Base-by-base conservation (phyloP, 2,797 vertebrate species). In the Protonibea diacanthus region DNA sequence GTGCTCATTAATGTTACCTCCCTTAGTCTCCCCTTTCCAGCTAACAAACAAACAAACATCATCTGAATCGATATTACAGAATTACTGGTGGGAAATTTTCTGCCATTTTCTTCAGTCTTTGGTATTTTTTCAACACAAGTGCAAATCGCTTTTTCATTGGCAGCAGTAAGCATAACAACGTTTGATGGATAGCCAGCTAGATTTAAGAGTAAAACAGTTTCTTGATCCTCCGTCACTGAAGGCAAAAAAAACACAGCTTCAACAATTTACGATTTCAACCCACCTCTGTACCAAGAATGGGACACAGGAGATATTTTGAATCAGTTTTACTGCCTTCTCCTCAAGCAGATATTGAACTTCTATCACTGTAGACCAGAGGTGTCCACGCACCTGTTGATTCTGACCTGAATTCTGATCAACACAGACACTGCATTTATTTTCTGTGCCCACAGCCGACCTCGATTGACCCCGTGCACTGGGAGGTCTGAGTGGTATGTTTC, bases 151-250 rank as follows among this genome's bases (percentile, higher is more conserved):
- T 1, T 27, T 67, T n/a, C 13, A 51, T 57, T 49, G 5, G 52
- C 44, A 45, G 55, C 38, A 53, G 11, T 42, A 67, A 15, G 45
- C 52, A n/a, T 9, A 56, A 47, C 9, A 47, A 61, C 51, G 45
- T 65, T 63, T 76, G 72, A 74, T 2, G 47, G 45, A 70, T 0
- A 40, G 73, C 66, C 70, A 75, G 52, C 62, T 49, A 78, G 78
- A 85, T 74, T 85, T 75, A 73, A 57, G 61, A 69, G 59, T 29
- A 74, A 78, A 80, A 66, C 13, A 13, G 18, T 63, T 56, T 68
- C 65, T 83, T 79, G 81, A 82, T 71, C 29, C 27, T 18, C 10
- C n/a, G 33, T 83, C 73, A 84, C 85, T 47, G 20, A n/a, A 29
- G 29, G 2, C 0, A n/a, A 62, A 58, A 6, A 45, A 49, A 9